Percentiles rank a stretch among this genome's conserved stretches.
These are phyloP conservation scores for Acleris holmiana DNA, from an alignment of 2,888 invertebrate genomes.

Conservation along the genomic window DNA sequence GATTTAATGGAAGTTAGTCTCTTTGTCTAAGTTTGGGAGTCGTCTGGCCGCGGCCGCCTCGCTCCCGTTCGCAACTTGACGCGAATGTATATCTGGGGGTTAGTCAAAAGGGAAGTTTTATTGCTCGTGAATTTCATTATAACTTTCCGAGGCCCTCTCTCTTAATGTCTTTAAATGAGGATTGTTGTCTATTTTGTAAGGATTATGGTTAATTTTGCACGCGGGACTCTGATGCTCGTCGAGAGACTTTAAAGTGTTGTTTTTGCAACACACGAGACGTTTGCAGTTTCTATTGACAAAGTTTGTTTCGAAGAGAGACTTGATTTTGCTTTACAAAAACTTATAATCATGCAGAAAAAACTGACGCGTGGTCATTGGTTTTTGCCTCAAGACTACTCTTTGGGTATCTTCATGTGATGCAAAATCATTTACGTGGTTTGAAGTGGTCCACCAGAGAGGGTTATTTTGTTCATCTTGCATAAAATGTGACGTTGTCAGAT, in stretches of 20 bases:
- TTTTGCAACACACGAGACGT: conserved; percentile 12
- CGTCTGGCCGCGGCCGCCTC: conserved; percentile 63
- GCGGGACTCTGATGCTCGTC: conserved; percentile 30
- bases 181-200: conserved; percentile 81
- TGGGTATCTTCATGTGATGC: conserved; percentile 5
- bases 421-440: conserved; percentile 2
- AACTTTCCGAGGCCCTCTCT: conserved; percentile 73
- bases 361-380: conserved; percentile 8
- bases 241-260: conserved; percentile 22
- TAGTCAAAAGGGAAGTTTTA: conserved; percentile 82
- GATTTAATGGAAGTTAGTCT: conserved; percentile 82
- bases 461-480: conserved; percentile 16
- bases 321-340: conserved; percentile 11
- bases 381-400: not conserved
- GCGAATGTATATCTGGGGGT: conserved; percentile 77
- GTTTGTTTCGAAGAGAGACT: not conserved
- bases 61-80: conserved; percentile 70
- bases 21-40: conserved; percentile 80
- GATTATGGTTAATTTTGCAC: conserved; percentile 67
- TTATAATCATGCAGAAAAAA: conserved; percentile 9
- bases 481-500: conserved; percentile 16
- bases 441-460: conserved; percentile 18
- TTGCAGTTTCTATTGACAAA: not conserved
- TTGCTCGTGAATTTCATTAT: conserved; percentile 84
- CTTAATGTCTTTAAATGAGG: conserved; percentile 78